These are phyloP conservation scores for Amiota mariae DNA, from an alignment of 2,888 invertebrate species.

Conservation along the genomic window DNA sequence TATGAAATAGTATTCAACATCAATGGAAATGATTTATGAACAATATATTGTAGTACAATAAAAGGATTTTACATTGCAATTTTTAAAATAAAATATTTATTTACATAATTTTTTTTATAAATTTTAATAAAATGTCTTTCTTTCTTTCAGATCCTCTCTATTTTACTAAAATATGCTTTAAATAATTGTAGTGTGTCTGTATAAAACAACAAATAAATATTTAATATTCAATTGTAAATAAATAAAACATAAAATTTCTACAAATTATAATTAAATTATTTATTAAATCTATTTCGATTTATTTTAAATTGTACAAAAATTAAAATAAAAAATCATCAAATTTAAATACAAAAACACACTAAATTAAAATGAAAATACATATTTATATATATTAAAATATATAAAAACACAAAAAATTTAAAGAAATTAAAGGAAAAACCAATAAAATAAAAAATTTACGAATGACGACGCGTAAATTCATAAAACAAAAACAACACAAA, in stretches of 20 bases:
- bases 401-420: conserved; percentile 22
- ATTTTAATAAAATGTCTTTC: too few species aligned
- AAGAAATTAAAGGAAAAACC: conserved; percentile 30
- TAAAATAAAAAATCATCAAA: background rate
- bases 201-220: conserved; percentile 20
- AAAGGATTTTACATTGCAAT: too few species aligned
- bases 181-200: too few species aligned
- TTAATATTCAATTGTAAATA: conserved; percentile 44
- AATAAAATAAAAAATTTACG: conserved; percentile 28
- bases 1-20: too few species aligned
- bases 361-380: background rate
- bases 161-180: too few species aligned
- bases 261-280: conserved; percentile 9
- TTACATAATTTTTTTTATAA: too few species aligned
- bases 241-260: background rate
- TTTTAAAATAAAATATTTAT: too few species aligned
- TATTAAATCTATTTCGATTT: background rate
- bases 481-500: conserved; percentile 23
- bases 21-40: too few species aligned
- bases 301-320: conserved; percentile 26
- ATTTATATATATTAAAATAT: background rate
- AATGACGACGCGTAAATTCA: conserved; percentile 8
- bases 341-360: conserved; percentile 11
- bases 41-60: too few species aligned
- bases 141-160: too few species aligned